A percentile compares a stretch with the other conserved stretches of the same genome.
These are phyloP conservation scores for Pristionchus maxplancki DNA, from an alignment of 2,888 invertebrate genomes.

Conservation along the genomic window DNA sequence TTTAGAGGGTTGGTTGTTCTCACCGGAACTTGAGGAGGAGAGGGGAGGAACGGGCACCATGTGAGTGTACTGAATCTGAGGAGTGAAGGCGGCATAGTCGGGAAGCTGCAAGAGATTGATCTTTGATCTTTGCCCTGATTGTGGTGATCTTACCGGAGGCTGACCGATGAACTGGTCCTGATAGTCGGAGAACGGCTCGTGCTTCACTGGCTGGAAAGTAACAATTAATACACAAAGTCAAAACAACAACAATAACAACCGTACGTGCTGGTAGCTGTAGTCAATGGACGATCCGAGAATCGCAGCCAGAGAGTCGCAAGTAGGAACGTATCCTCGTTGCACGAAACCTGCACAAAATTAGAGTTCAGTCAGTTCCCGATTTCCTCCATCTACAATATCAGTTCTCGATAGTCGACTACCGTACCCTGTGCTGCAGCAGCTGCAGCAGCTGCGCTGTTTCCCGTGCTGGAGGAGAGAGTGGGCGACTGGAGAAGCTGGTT, in stretches of 20 bases:
- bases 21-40: constrained; percentile 52
- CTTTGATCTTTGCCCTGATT: constrained; percentile 17
- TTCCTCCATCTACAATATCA: background rate
- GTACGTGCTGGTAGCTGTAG: constrained; percentile 49
- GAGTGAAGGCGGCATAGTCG: constrained; percentile 61
- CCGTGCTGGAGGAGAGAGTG: constrained; percentile 61
- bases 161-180: constrained; percentile 52
- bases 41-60: constrained; percentile 61
- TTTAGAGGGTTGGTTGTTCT: background rate
- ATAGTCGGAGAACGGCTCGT: constrained; percentile 63
- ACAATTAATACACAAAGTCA: background rate
- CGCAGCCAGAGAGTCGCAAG: constrained; percentile 64
- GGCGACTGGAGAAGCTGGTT: constrained; percentile 71
- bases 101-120: constrained; percentile 51
- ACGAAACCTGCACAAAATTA: constrained; percentile 52
- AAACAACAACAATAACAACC: background rate
- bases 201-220: constrained; percentile 59
- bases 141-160: constrained; percentile 16
- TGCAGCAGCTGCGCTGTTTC: background rate
- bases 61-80: constrained; percentile 58
- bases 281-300: constrained; percentile 67
- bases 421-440: background rate
- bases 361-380: constrained; percentile 54
- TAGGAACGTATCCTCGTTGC: constrained; percentile 52
- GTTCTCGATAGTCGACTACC: constrained; percentile 10